phyloP scores from a whole-genome alignment of 2,888 invertebrate species.

The Athalia cordata region DNA sequence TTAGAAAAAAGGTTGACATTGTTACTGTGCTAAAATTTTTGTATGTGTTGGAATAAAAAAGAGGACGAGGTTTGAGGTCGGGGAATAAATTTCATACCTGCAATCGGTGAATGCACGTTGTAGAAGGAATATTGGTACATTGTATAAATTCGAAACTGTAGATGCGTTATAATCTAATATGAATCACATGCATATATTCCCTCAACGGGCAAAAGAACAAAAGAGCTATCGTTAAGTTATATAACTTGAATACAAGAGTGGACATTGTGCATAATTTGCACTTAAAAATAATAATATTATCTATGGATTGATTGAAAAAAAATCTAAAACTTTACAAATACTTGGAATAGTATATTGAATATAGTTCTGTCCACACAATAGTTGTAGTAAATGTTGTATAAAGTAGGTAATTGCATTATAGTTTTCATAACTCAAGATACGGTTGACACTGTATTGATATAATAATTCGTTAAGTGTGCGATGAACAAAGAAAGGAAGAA shows the following conservation, averaged over 20 bases:
- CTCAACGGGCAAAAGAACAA: background rate
- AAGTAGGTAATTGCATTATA: constrained; percentile 63
- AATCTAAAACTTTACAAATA: constrained; percentile 53
- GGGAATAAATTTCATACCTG: constrained; percentile 30
- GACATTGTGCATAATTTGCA: constrained; percentile 16
- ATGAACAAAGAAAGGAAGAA: background rate
- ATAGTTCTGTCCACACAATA: constrained; percentile 56
- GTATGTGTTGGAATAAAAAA: background rate
- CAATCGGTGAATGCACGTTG: background rate
- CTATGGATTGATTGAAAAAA: constrained; percentile 7
- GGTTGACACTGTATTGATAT: constrained; percentile 60
- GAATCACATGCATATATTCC: constrained; percentile 9
- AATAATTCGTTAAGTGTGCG: constrained; percentile 48
- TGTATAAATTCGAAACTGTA: constrained; percentile 28
- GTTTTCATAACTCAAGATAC: constrained; percentile 59
- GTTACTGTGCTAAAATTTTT: constrained; percentile 26
- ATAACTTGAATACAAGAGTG: constrained; percentile 10
- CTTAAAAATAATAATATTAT: constrained; percentile 15
- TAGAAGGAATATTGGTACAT: constrained; percentile 21
- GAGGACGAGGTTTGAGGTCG: constrained; percentile 1
- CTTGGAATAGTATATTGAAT: constrained; percentile 46
- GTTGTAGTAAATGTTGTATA: constrained; percentile 67
- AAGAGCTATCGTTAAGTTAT: constrained; percentile 21
- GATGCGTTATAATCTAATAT: constrained; percentile 12
- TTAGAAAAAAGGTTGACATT: background rate